Conservation (phyloP, 2,888 invertebrate species). For the Muscina levida region DNA sequence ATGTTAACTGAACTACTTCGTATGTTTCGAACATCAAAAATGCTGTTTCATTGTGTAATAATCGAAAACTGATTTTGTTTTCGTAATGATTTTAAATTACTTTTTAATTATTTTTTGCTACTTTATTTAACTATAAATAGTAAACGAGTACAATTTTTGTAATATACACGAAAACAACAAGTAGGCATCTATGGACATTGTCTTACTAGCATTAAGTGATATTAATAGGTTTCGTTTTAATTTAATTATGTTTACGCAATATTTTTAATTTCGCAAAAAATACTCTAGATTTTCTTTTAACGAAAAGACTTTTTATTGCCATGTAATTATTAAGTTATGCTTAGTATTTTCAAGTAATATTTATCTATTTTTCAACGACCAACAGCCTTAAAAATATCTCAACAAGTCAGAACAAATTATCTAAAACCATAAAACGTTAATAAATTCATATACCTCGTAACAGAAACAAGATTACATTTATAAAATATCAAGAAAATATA, state of each 20-base stretch:
- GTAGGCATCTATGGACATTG: no score
- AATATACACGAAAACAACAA: constrained; percentile 70
- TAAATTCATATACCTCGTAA: constrained; percentile 64
- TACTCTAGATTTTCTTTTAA: constrained; percentile 62
- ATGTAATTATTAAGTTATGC: constrained; percentile 56
- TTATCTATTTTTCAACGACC: constrained; percentile 3
- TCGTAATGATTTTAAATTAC: constrained; percentile 46
- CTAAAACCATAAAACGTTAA: constrained; percentile 44
- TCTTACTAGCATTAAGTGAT: no score
- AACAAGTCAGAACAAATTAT: constrained; percentile 15
- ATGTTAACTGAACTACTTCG: no score
- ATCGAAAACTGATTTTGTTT: constrained; percentile 66
- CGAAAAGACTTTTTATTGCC: constrained; percentile 68
- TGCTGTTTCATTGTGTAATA: no score
- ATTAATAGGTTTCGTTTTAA: no score
- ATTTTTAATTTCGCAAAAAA: constrained; percentile 50
- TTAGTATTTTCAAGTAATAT: constrained; percentile 26
- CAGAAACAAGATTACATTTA: constrained; percentile 42
- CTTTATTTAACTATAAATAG: background rate
- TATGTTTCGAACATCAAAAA: no score
- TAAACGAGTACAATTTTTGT: background rate
- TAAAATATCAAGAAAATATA: constrained; percentile 25
- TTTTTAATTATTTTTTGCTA: constrained; percentile 22
- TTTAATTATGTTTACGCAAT: no score
- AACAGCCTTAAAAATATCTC: constrained; percentile 47